These are phyloP conservation scores for Mylabris phalerata DNA, from an alignment of 1,140 invertebrate species.

Conservation along the genomic window DNA sequence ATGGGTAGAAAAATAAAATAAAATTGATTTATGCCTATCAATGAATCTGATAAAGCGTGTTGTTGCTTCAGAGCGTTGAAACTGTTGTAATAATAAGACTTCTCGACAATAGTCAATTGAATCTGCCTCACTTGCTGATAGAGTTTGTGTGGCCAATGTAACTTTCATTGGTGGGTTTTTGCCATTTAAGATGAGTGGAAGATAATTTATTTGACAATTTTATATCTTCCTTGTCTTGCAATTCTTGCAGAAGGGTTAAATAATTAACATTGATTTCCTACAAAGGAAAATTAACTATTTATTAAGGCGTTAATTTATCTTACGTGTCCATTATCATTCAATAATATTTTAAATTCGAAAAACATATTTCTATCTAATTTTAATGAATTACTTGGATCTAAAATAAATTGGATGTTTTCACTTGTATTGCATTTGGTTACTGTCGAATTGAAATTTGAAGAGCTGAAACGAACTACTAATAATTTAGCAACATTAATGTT, in stretches of 20 bases:
- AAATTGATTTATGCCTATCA: neutral
- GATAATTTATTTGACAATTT: constrained; percentile 22
- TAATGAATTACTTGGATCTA: constrained; percentile 15
- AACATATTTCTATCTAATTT: constrained; percentile 20
- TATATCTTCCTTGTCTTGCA: constrained; percentile 27
- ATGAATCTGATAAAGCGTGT: constrained; percentile 2
- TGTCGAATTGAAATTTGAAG: constrained; percentile 21
- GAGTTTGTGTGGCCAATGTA: constrained; percentile 29
- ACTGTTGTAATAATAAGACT: neutral
- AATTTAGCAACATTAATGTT: constrained; percentile 30
- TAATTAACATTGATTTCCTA: constrained; percentile 15
- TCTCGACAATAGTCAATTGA: constrained; percentile 9
- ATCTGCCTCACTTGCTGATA: constrained; percentile 14
- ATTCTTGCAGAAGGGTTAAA: constrained; percentile 9
- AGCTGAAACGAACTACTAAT: constrained; percentile 24
- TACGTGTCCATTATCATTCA: constrained; percentile 19
- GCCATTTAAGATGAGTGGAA: constrained; percentile 26
- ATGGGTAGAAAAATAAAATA: neutral
- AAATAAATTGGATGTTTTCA: constrained; percentile 10
- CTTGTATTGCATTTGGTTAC: constrained; percentile 12
- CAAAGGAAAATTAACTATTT: neutral
- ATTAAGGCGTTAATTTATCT: constrained; percentile 3
- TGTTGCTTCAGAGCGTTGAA: constrained; percentile 2
- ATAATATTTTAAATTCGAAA: constrained; percentile 17
- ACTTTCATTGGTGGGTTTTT: constrained; percentile 34